Evolutionary conservation across 2,888 invertebrate genomes (phyloP), one percentile per base, ranked within the genome.

Genomic region (Portevinia maculata): DNA sequence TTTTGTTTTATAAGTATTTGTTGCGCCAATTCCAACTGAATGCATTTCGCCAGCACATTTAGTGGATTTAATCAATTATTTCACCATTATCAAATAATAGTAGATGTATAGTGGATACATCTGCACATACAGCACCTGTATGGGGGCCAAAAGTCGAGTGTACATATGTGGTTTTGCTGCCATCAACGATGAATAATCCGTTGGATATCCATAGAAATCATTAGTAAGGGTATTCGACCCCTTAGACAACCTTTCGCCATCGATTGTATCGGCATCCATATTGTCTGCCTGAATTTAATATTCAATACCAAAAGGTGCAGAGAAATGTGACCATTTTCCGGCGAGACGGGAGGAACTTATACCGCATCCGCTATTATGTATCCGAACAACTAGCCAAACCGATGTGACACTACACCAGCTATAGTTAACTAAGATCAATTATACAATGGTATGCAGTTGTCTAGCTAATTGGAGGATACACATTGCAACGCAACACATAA

Each of bases 401-500:
- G 60, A 65, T 65, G 65, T 71, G 70, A 65, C 70, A 81, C 79
- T 44, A 53, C 75, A 55, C 52, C 70, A 53, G 65, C 81, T 60
- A 53, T 65, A 81, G 76, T 76, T 81, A 81, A 81, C 81, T 81
- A 70, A 76, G 81, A 81, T 81, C 76, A 81, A 81, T 81, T 81
- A 81, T 81, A 71, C 70, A 76, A 59, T 65, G 59, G 70, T 19
- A 41, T 71, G 59, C 75, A 69, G 59, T 64, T 75, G 52, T 65
- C 44, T 64, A 59, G 65, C 76, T 76, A 81, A 81, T 76, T 76
- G 64, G 70, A 48, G 70, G 75, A 44, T 46, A 46, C 59, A 75
- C 52, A 53, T 7, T 28, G 7, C n/a, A 5, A 17, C 17, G 5
- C n/a, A 37, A 17, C 8, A 28, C 59, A 39, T 9, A n/a, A 15